Evolutionary conservation across 2,113 vertebrate species (phyloP).

Genomic region (Ictidomys tridecemlineatus): DNA sequence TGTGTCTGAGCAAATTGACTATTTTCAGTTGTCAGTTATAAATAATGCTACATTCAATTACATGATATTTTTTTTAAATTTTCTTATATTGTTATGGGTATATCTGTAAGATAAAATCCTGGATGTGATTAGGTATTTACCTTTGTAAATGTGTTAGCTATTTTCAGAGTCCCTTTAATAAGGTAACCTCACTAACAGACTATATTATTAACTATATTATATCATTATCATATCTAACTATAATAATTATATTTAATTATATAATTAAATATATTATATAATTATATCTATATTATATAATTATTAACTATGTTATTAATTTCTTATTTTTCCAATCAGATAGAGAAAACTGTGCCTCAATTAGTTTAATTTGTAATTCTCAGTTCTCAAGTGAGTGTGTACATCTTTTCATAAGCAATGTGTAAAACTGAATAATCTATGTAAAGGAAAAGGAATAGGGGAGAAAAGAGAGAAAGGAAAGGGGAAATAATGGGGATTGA

Average conservation of each 20-base stretch:
- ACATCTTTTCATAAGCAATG: neutral
- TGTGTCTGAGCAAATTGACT: neutral
- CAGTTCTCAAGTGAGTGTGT: neutral
- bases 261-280: too few relatives aligned
- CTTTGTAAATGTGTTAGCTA: neutral
- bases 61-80: neutral
- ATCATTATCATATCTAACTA: too few relatives aligned
- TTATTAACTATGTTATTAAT: neutral
- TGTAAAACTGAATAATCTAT: neutral
- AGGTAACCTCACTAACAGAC: neutral
- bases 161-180: neutral
- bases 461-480: too few relatives aligned
- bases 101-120: neutral
- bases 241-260: too few relatives aligned
- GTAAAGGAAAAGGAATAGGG: too few relatives aligned
- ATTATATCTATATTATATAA: too few relatives aligned
- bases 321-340: neutral
- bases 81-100: neutral
- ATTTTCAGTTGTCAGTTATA: neutral
- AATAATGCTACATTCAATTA: neutral
- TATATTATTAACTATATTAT: neutral
- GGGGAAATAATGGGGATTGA: too few relatives aligned
- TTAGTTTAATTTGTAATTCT: conserved; percentile 16
- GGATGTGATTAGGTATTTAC: neutral
- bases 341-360: neutral